These are phyloP conservation scores for Coremacera marginata DNA, from an alignment of 2,888 invertebrate species.

Conservation along the genomic window DNA sequence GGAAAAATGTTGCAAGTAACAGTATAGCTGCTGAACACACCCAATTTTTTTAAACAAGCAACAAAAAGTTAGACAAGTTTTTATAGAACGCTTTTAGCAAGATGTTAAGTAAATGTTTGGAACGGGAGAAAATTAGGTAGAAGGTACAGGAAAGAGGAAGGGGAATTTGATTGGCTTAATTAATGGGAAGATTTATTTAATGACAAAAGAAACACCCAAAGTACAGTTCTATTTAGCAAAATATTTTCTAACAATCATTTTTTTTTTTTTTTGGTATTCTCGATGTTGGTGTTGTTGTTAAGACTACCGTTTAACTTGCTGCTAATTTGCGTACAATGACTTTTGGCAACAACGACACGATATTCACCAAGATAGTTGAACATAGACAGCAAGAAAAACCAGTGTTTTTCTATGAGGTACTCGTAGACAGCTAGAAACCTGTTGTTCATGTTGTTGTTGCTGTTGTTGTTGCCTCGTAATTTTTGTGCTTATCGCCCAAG, in stretches of 20 bases:
- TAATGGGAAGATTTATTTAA: no score
- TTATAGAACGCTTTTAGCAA: no score
- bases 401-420: background rate
- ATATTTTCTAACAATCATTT: background rate
- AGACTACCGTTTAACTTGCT: background rate
- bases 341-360: conserved; percentile 3
- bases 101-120: no score
- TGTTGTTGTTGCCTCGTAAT: background rate
- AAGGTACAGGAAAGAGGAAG: no score
- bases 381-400: conserved; percentile 9
- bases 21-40: no score
- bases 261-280: background rate
- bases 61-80: no score
- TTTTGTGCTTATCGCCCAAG: background rate
- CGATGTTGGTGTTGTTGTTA: background rate
- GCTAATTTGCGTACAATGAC: conserved; percentile 27
- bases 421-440: background rate
- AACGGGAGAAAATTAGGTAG: no score
- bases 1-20: no score
- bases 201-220: no score
- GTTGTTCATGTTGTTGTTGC: background rate
- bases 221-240: background rate
- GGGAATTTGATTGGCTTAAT: no score
- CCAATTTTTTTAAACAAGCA: no score
- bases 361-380: background rate